Base-by-base conservation (phyloP, 2,113 vertebrate species). In the Chinchilla lanigera region DNA sequence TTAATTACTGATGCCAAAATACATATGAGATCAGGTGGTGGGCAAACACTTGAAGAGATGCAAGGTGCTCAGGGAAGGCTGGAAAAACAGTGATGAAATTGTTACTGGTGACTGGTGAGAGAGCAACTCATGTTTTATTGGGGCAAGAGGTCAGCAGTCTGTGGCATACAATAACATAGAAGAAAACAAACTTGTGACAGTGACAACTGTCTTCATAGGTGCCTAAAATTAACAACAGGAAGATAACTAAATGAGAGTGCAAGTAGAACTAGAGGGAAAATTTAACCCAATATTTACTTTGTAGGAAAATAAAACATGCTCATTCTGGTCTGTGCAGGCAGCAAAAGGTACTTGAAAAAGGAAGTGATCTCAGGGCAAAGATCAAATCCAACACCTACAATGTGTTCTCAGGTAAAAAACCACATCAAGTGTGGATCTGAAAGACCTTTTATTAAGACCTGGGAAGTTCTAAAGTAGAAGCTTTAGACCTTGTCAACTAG, bases 291-390 rank as follows among this genome's bases (percentile, higher is more conserved):
- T 56, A 77, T 35, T 69, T 71, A 24, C 24, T 41, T 52, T 14
- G 5, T 30, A 69, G 56, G 38, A 89, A 94, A 69, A 82, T 35
- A 78, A 94, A 73, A 96, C 33, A 52, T 35, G 56, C 17, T 82
- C 35, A 65, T 84, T 50, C 38, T 81, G 87, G 69, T 4, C 89
- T 95, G 56, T 94, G 35, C 1, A 88, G 52, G 5, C 26, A 71
- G 44, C 69, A 92, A 50, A 67, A 96, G 19, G 78, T 47, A 94
- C 35, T 88, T 84, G 86, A 92, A 94, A 58, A 86, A 91, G 82
- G 61, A 91, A 80, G 30, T 33, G 19, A 11, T 95, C 28, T 93
- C 22, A 58, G 54, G n/a, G 16, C 44, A 90, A 96, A 97, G 83
- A 89, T 96, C 54, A 89, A 94, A 93, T 63, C 14, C 41, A 19